Base-by-base conservation (phyloP, 2,888 invertebrate species). In the Eilema caniola region DNA sequence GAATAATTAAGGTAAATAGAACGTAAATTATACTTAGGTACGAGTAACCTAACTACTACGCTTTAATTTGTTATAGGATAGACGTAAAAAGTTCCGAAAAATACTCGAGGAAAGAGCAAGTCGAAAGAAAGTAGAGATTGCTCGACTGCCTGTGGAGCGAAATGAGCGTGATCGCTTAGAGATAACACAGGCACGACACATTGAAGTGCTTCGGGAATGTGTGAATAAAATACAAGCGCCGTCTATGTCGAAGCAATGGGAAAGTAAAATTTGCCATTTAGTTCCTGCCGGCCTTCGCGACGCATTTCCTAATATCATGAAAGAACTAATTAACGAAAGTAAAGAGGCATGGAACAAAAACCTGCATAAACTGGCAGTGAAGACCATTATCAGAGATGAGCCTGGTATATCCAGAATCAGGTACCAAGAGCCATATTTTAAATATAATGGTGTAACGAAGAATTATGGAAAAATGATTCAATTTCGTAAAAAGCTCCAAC, bases 291-390 rank as follows among this genome's bases (percentile, higher is more conserved):
- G 94, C 66, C 88, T 97, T 20, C 96, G 96, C 72, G 89, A 89
- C 37, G 94, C 95, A 60, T 97, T 96, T 86, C 96, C 96, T 0
- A 88, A 92, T 37, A 84, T 96, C 1, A 93, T 96, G 56, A 92
- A 95, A 37, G 92, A 89, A 10, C 91, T 97, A 28, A 92, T 97
- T 72, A 83, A 90, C 4, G 97, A 97, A 83, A 95, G 95, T 62
- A 94, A 96, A 80, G 84, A 84, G 0, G 96, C 96, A 78, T 97
- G 96, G 93, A 93, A 96, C 79, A 90, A 90, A 25, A 93, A 96
- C 66, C 96, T 97, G 69, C 97, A 97, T 78, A 91, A 95, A 0
- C 95, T 96, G 53, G 97, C 97, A 14, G 96, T 97, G 64, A 96
- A 96, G 82, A 96, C 96, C 47, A 96, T 97, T 69, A 94, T 97